Base-by-base conservation (phyloP, 2,888 invertebrate genomes). In the Carpatolechia fugitivella region DNA sequence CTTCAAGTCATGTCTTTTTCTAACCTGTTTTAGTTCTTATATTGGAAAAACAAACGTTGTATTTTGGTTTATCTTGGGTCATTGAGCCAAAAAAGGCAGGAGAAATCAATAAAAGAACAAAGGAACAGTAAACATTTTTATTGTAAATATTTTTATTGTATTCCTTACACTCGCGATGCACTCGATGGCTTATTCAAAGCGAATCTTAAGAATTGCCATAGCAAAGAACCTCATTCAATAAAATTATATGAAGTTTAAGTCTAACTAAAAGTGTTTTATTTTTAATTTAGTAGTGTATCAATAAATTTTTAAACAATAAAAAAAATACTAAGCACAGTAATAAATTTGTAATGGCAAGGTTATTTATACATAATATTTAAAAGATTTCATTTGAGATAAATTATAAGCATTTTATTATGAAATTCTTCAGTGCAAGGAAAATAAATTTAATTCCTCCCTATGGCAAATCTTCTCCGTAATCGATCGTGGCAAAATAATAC, bases 131-230 rank as follows among this genome's bases (percentile, higher is more conserved):
- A 89, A 89, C 88, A 87, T 89, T 85, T 87, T 87, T 87, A 87
- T 85, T 88, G 86, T 87, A 87, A 88, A 89, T 88, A 88, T 82
- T 81, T 82, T 88, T 88, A 87, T 88, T 88, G 82, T 88, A 85
- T 84, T 77, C 72, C 77, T 82, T 85, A 82, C 76, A 82, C 75
- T 82, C 81, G 82, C 85, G 77, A 82, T 79, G 80, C 80, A 77
- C 72, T 80, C 77, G 65, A 76, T 77, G 76, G 71, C 76, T 76
- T 72, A 56, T 55, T 71, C 70, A 64, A 82, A 84, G 82, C 82
- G 54, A 74, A 70, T 13, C n/a, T 56, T 60, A 65, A 71, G 75
- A 80, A 76, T 76, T 70, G 72, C 69, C 70, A 74, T 72, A 72
- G 66, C 65, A 60, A 66, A 24, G 29, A 44, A 44, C 29, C 24